Conservation (phyloP, 2,888 invertebrate species). For the Drosophila algonquin region DNA sequence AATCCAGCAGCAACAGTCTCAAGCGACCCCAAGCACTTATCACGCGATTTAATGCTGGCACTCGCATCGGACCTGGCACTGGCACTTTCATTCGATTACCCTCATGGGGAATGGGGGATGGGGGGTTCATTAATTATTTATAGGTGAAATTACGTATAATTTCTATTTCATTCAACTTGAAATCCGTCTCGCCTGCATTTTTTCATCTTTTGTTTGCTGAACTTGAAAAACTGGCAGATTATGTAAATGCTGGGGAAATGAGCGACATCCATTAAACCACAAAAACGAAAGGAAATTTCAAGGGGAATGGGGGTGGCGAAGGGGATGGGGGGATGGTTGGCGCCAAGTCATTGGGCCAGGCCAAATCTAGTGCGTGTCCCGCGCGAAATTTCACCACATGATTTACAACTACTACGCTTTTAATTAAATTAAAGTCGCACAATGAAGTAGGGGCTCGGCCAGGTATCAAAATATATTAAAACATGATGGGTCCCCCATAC, state of each 20-base stretch:
- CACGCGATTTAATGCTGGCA: conserved; percentile 34
- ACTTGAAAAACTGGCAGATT: conserved; percentile 61
- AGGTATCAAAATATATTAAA: conserved; percentile 8
- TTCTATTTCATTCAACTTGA: conserved; percentile 44
- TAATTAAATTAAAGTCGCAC: conserved; percentile 27
- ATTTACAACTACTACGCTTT: conserved; percentile 6
- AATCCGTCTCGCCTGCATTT: conserved; percentile 17
- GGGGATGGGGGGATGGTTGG: conserved; percentile 13
- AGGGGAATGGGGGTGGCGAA: background rate
- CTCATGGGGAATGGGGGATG: conserved; percentile 2
- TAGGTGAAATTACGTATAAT: conserved; percentile 41
- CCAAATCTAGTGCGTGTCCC: conserved; percentile 12
- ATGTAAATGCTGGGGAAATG: conserved; percentile 59
- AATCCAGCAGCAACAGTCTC: background rate
- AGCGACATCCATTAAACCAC: conserved; percentile 35
- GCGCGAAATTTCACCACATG: conserved; percentile 23
- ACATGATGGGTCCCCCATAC: conserved; percentile 20
- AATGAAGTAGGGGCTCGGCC: background rate
- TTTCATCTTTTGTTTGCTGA: conserved; percentile 46
- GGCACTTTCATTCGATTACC: conserved; percentile 49
- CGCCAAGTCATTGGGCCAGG: conserved; percentile 25
- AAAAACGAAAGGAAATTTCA: conserved; percentile 15
- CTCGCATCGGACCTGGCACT: conserved; percentile 3
- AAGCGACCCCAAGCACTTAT: conserved; percentile 23
- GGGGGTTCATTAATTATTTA: conserved; percentile 46